These are phyloP conservation scores for Orchesellides sinensis DNA, from an alignment of 2,888 invertebrate species.

Conservation along the genomic window DNA sequence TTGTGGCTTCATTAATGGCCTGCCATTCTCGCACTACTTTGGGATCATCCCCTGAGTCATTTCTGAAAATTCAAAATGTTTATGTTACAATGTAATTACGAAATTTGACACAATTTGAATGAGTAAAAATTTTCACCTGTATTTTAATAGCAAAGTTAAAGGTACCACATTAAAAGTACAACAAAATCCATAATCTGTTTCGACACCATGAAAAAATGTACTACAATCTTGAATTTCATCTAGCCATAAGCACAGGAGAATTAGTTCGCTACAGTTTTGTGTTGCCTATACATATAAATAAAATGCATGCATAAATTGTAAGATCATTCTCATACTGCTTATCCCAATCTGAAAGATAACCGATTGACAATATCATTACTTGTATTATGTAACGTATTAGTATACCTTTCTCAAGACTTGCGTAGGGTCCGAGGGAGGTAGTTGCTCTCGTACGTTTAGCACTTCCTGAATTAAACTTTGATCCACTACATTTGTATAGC, in stretches of 20 bases:
- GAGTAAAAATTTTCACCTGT: not conserved
- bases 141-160: slow-evolving; percentile 21
- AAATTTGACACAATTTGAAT: not conserved
- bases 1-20: not conserved
- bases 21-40: slow-evolving; percentile 33
- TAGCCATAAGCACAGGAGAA: slow-evolving; percentile 84
- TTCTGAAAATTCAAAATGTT: slow-evolving; percentile 31
- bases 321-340: not conserved
- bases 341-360: too few species aligned
- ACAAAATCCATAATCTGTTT: slow-evolving; percentile 90
- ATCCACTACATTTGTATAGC: slow-evolving; percentile 14
- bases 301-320: not conserved
- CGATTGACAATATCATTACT: too few species aligned
- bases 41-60: slow-evolving; percentile 54
- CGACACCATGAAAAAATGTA: slow-evolving; percentile 84
- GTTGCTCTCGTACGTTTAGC: not conserved
- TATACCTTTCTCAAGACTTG: slow-evolving; percentile 24
- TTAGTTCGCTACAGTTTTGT: slow-evolving; percentile 86
- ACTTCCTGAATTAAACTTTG: slow-evolving; percentile 17
- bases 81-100: not conserved
- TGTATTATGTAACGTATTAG: too few species aligned
- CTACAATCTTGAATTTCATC: slow-evolving; percentile 82
- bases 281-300: slow-evolving; percentile 81
- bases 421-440: slow-evolving; percentile 34
- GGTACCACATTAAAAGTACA: slow-evolving; percentile 77